phyloP scores from a whole-genome alignment of 2,113 vertebrate genomes.

The Eudyptes chrysolophus region DNA sequence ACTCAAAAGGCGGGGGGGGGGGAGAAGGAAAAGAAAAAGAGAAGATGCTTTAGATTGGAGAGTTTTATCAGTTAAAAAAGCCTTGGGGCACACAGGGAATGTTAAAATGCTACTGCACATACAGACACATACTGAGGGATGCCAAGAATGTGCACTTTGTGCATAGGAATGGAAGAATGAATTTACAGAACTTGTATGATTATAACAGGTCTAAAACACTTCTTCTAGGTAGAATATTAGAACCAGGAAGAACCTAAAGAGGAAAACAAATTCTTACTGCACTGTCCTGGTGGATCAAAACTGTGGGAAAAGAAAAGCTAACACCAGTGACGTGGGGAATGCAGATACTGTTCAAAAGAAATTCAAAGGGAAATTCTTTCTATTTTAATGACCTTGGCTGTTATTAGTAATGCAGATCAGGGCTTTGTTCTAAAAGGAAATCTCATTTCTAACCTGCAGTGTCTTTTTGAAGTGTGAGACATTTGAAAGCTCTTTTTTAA shows the following conservation, averaged over 20 bases:
- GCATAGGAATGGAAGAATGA: not conserved
- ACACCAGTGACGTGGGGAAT: not conserved
- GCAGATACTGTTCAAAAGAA: not conserved
- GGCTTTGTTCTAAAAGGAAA: slow-evolving; percentile 19
- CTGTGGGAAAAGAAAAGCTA: not conserved
- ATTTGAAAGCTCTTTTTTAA: not conserved
- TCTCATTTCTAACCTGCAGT: not conserved
- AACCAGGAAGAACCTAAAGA: not conserved
- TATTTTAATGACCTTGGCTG: not conserved
- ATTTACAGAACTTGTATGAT: not conserved
- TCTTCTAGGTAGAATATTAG: not conserved
- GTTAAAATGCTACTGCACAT: not conserved
- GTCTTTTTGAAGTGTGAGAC: not conserved
- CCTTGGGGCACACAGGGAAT: not conserved
- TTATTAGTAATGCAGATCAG: slow-evolving; percentile 48
- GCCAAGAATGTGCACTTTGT: not conserved
- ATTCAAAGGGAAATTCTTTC: slow-evolving; percentile 24
- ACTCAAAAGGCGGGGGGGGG: not conserved
- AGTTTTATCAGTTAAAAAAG: not conserved
- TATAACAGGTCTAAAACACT: not conserved
- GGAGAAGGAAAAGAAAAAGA: not conserved
- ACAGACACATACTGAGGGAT: not conserved
- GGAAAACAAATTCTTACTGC: not conserved
- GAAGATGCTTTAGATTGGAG: not conserved
- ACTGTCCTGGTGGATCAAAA: not conserved